A percentile compares a stretch with the other conserved stretches of the same genome.
Conservation (phyloP, 2,797 vertebrate genomes). For the Myotis myotis region DNA sequence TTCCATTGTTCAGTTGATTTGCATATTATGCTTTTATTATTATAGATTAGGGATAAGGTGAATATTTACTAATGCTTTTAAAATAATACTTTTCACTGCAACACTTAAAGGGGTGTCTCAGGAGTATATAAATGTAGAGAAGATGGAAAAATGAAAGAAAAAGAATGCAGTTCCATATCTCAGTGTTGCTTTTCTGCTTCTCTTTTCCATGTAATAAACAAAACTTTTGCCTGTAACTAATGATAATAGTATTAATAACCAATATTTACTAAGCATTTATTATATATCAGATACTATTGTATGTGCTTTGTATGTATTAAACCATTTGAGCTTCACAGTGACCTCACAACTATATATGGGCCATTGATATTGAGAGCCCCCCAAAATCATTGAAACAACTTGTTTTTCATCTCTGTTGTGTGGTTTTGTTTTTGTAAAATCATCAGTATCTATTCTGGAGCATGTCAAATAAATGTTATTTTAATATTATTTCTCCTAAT, state of each 20-base stretch:
- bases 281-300: neutral
- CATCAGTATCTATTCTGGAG: neutral
- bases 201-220: neutral
- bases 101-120: neutral
- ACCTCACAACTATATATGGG: neutral
- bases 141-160: slow-evolving; percentile 29
- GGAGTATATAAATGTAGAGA: neutral
- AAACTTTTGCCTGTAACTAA: neutral
- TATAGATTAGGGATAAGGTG: neutral
- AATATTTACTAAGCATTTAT: slow-evolving; percentile 23
- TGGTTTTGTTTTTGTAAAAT: neutral
- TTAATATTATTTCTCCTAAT: slow-evolving; percentile 39
- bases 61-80: neutral
- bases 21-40: too few relatives aligned
- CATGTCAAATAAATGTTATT: slow-evolving; percentile 44
- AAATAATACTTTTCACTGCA: slow-evolving; percentile 8
- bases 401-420: neutral
- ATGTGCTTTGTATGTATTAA: slow-evolving; percentile 1
- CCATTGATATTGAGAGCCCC: neutral
- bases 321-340: neutral
- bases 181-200: neutral
- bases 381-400: neutral
- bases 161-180: neutral
- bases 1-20: too few relatives aligned
- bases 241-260: slow-evolving; percentile 8